Percentiles rank a stretch among this genome's conserved stretches.
These are phyloP conservation scores for Echinops telfairi DNA, from an alignment of 2,113 vertebrate species.

Conservation along the genomic window DNA sequence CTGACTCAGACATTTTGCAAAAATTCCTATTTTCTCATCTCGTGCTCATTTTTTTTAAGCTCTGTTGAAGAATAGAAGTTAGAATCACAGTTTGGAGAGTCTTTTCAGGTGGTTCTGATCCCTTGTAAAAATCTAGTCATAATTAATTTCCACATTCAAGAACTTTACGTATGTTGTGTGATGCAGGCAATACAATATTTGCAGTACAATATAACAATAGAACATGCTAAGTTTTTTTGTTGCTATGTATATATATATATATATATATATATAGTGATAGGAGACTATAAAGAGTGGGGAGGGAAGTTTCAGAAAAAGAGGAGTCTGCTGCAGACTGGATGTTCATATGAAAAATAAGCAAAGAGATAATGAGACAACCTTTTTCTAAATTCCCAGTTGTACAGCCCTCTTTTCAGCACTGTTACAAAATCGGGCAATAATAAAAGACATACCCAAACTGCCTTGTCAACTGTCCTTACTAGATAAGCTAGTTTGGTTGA, in stretches of 20 bases:
- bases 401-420: not conserved
- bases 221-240: not conserved
- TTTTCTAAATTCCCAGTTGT: not conserved
- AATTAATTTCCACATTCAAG: not conserved
- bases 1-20: not conserved
- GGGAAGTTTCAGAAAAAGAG: not conserved
- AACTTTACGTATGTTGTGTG: not conserved
- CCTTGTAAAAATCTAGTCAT: not conserved
- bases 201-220: not conserved
- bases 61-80: not conserved
- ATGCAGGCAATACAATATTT: not conserved
- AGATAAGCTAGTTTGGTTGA: not conserved
- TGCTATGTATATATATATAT: too few species aligned
- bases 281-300: not conserved
- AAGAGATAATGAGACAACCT: slow-evolving; percentile 8
- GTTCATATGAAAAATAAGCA: not conserved
- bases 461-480: not conserved
- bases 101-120: not conserved
- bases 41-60: not conserved
- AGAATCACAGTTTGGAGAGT: not conserved
- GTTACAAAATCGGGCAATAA: not conserved
- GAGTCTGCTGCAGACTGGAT: not conserved
- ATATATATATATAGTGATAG: not conserved
- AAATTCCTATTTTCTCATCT: not conserved
- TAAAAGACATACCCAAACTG: not conserved